Base-by-base conservation (phyloP, 2,113 vertebrate genomes). In the Tragelaphus imberbis region DNA sequence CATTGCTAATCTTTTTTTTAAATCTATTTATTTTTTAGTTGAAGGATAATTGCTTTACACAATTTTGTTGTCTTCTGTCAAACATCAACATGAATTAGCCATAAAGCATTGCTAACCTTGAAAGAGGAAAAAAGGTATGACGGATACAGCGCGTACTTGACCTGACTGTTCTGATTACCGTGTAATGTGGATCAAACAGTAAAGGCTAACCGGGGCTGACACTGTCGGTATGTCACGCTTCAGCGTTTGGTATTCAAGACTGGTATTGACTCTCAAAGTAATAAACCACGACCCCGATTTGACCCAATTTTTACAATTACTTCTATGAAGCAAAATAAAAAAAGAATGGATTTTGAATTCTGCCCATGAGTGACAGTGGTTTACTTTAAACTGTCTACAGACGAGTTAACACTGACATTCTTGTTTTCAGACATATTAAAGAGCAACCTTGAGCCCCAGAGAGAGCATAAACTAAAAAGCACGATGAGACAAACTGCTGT, bases 401-500 rank as follows among this genome's bases (percentile, higher is more conserved):
- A 14, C 8, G 40, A 40, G 75, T 51, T 51, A 33, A 97, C 30
- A 68, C 51, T 28, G 33, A 79, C 95, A 88, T 25, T 53, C 30
- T 51, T 51, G 75, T 33, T 93, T 49, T 25, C 61, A 53, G 82
- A 47, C 65, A 75, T 2, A 63, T 6, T 4, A 0, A 51, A 13
- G 11, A 96, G 53, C 0, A 90, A 6, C 3, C 47, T 68, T 14
- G 56, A 71, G 3, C n/a, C 63, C 47, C 36, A 90, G 8, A 68
- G 97, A 25, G 91, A 56, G 84, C 0, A 80, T 1, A 93, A 58
- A 68, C 33, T 88, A 82, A 23, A 6, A 0, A 88, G 12, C 23
- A 88, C 25, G n/a, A n/a, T 90, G 49, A 96, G 96, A 90, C 9
- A 33, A 96, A 88, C 92, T 94, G 21, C 88, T 95, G 95, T 7